Percentiles rank a stretch among this genome's conserved stretches.
These are phyloP conservation scores for Teleogryllus oceanicus DNA, from an alignment of 2,888 invertebrate genomes.

Conservation along the genomic window DNA sequence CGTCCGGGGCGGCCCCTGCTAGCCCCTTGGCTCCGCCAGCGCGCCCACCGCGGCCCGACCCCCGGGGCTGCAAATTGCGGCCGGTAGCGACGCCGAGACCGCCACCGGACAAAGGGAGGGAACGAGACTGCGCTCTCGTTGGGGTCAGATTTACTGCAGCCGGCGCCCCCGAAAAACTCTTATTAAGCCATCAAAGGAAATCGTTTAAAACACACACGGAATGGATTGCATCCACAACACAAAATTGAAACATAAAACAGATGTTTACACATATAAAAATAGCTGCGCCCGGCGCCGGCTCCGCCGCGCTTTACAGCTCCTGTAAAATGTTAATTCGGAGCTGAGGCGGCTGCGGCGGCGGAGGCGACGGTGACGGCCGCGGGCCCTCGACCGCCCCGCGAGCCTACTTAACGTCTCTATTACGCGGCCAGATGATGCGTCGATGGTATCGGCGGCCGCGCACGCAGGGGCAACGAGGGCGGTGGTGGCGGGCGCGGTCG, in stretches of 20 bases:
- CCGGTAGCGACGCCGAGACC: background rate
- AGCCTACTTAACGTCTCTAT: conserved; percentile 5
- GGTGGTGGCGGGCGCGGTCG: background rate
- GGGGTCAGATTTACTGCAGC: conserved; percentile 1
- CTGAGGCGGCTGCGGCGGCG: background rate
- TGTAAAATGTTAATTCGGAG: conserved; percentile 9
- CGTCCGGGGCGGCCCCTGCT: background rate
- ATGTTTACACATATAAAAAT: conserved; percentile 18
- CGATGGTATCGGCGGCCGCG: background rate
- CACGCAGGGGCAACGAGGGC: background rate
- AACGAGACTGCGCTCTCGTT: background rate
- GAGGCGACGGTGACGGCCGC: background rate
- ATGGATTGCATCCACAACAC: conserved; percentile 10
- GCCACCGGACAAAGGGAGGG: background rate
- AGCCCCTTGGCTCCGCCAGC: background rate
- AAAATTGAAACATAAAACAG: conserved; percentile 18
- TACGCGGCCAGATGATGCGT: conserved; percentile 4
- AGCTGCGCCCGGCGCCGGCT: background rate
- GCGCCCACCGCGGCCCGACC: background rate
- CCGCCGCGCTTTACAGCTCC: background rate
- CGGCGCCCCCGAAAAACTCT: background rate
- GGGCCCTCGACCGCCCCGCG: background rate
- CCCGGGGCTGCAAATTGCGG: conserved; percentile 3
- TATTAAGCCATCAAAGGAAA: conserved; percentile 18
- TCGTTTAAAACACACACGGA: conserved; percentile 18